phyloP scores from a whole-genome alignment of 2,888 invertebrate species.

The Drosophila niveifrons region DNA sequence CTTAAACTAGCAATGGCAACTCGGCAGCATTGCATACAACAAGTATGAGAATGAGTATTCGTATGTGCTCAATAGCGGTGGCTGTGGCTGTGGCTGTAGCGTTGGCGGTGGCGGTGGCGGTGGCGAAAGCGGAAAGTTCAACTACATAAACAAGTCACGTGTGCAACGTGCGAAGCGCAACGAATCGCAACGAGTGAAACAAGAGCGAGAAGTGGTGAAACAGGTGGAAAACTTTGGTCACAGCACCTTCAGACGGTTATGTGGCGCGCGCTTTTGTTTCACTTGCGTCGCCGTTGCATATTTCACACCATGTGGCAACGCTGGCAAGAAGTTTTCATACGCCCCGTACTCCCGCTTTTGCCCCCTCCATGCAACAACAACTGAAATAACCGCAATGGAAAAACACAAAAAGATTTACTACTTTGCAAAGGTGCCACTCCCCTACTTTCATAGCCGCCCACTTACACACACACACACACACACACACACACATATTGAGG shows the following conservation, averaged over 20 bases:
- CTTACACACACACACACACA: conserved; percentile 2
- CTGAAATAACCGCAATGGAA: conserved; percentile 70
- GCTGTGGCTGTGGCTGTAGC: neutral
- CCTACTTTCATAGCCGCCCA: conserved; percentile 6
- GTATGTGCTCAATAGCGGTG: too few relatives aligned
- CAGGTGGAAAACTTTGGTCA: conserved; percentile 50
- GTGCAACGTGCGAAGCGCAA: conserved; percentile 77
- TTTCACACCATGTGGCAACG: conserved; percentile 82
- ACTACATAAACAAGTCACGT: conserved; percentile 83
- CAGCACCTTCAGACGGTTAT: conserved; percentile 52
- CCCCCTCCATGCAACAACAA: conserved; percentile 14
- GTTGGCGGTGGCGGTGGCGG: neutral
- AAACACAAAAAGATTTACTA: conserved; percentile 78
- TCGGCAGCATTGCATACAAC: conserved; percentile 24
- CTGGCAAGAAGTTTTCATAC: conserved; percentile 51
- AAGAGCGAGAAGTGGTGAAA: conserved; percentile 16
- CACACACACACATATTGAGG: neutral
- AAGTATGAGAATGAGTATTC: conserved; percentile 17
- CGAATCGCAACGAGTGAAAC: conserved; percentile 56
- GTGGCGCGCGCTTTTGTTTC: conserved; percentile 69
- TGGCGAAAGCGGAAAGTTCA: conserved; percentile 57
- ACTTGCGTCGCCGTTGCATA: conserved; percentile 58
- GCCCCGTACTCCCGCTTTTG: neutral
- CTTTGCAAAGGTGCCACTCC: conserved; percentile 46
- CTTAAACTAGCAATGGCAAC: conserved; percentile 6